Base-by-base conservation (phyloP, 2,888 invertebrate species). In the Galeruca laticollis region DNA sequence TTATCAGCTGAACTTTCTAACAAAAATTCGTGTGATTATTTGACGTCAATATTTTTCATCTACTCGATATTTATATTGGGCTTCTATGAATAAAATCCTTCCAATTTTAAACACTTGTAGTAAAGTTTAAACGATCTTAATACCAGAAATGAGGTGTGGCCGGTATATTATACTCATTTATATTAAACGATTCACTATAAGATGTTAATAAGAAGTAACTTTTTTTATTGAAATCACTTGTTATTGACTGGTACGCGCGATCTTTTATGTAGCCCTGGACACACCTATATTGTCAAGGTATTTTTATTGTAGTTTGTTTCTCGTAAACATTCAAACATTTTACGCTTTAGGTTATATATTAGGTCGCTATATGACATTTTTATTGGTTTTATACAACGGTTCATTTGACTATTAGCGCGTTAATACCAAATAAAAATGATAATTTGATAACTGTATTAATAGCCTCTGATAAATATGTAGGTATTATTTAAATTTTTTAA, bases 241-340 rank as follows among this genome's bases (percentile, higher is more conserved):
- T 59, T 59, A 35, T 35, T 59, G 59, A 59, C 40, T 37, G 37
- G 59, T 37, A 59, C 18, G 11, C 40, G 52, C 52, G 13, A 40
- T 37, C 35, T 2, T 26, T 26, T 13, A 54, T 35, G 35, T 10
- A 18, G 35, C 31, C 57, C 57, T 35, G 57, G 35, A 57, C 59
- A 59, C 59, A 59, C 59, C 59, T 37, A 59, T 37, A 35, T 20
- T 8, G 20, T 6, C n/a, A 18, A 59, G 35, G 15, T 59, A 37
- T 59, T 59, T 59, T 59, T 35, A 37, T 37, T 15, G 35, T 10
- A 6, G 20, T 59, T 33, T 33, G 21, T 20, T 37, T 31, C 2
- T 20, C 2, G 13, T 59, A 20, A 59, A 59, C 20, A 59, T 59
- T 52, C 21, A 51, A 18, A 9, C 1, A 52, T 52, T 52, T 47